These are phyloP conservation scores for Frankliniella fusca DNA, from an alignment of 2,888 invertebrate species.

Conservation along the genomic window DNA sequence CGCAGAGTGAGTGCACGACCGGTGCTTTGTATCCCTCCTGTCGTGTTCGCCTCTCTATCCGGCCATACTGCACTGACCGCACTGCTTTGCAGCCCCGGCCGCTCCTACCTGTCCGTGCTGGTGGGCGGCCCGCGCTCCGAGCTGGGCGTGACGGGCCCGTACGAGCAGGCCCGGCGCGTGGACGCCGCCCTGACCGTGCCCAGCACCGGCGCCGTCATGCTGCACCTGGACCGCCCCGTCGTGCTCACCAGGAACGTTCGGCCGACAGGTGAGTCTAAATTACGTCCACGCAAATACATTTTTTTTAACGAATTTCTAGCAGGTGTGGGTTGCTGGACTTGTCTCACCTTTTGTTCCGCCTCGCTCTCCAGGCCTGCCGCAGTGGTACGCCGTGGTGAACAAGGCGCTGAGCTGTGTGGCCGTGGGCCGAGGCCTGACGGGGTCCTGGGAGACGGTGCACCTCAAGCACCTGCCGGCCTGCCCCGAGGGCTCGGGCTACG, in stretches of 20 bases:
- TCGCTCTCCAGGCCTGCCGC: constrained; percentile 30
- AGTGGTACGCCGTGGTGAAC: constrained; percentile 34
- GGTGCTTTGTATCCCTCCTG: constrained; percentile 30
- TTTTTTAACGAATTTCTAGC: too few species aligned
- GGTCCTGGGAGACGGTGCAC: constrained; percentile 18
- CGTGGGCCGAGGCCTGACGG: constrained; percentile 24
- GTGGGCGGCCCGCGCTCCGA: constrained; percentile 64
- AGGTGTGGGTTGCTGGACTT: too few species aligned
- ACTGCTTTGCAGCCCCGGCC: background rate
- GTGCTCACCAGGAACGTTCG: constrained; percentile 61
- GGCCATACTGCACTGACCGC: too few species aligned
- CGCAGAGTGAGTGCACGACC: constrained; percentile 47
- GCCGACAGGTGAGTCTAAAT: constrained; percentile 46
- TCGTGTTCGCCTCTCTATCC: background rate
- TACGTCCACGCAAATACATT: too few species aligned
- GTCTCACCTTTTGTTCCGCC: too few species aligned
- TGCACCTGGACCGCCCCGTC: constrained; percentile 59
- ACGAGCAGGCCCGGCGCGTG: constrained; percentile 65
- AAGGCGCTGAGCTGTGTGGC: constrained; percentile 29
- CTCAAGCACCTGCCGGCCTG: constrained; percentile 18
- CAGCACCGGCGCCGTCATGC: constrained; percentile 57
- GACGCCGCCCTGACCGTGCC: constrained; percentile 57
- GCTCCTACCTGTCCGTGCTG: constrained; percentile 56
- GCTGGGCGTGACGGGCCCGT: constrained; percentile 57
- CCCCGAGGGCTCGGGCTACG: background rate